Evolutionary conservation across 2,888 invertebrate species (phyloP).

Genomic region (Caenorhabditis sp.): DNA sequence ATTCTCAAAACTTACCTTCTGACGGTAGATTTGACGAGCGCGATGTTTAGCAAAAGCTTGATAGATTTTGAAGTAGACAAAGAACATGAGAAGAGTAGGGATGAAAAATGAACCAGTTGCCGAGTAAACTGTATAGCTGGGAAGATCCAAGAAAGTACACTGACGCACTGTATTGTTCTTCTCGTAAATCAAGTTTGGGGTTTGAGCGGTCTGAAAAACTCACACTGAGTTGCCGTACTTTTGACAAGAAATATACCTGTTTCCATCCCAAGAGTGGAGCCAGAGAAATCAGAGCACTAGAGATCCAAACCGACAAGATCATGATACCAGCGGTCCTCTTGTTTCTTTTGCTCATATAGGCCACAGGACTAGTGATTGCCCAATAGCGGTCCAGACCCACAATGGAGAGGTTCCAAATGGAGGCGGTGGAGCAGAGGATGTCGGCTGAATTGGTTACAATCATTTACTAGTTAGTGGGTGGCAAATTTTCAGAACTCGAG

Average conservation of each 20-base stretch:
- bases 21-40: slow-evolving; percentile 83
- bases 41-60: slow-evolving; percentile 83
- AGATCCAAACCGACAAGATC: slow-evolving; percentile 84
- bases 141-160: slow-evolving; percentile 82
- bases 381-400: slow-evolving; percentile 85
- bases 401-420: slow-evolving; percentile 85
- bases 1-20: slow-evolving; percentile 79
- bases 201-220: slow-evolving; percentile 65
- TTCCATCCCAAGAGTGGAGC: slow-evolving; percentile 85
- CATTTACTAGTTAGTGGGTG: no score
- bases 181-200: slow-evolving; percentile 69
- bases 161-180: slow-evolving; percentile 71
- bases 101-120: slow-evolving; percentile 94
- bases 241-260: slow-evolving; percentile 68
- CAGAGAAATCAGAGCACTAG: slow-evolving; percentile 84
- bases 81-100: slow-evolving; percentile 99
- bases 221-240: not conserved
- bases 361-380: slow-evolving; percentile 84
- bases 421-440: slow-evolving; percentile 85
- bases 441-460: slow-evolving; percentile 84
- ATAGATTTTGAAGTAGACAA: slow-evolving; percentile 98
- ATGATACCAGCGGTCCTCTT: slow-evolving; percentile 83
- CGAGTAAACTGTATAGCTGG: slow-evolving; percentile 84
- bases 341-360: slow-evolving; percentile 84
- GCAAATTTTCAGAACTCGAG: no score